Conservation (phyloP, 2,888 invertebrate genomes). For the Agrotis exclamationis region DNA sequence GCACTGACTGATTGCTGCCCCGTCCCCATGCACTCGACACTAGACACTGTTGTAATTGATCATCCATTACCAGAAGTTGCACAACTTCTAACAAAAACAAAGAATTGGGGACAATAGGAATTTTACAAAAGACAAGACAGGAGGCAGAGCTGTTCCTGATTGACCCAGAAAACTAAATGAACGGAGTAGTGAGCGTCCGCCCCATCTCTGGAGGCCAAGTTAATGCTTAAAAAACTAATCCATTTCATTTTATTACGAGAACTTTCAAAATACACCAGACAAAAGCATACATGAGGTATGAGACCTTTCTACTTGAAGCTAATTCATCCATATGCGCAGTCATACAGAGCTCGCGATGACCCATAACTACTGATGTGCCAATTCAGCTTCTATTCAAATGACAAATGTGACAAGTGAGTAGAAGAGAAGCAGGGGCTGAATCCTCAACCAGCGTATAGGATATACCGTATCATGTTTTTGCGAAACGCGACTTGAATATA, state of each 20-base stretch:
- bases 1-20: conserved; percentile 80
- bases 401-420: conserved; percentile 68
- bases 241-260: background rate
- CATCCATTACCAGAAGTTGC: conserved; percentile 32
- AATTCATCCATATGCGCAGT: background rate
- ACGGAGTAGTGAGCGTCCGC: background rate
- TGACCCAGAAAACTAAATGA: background rate
- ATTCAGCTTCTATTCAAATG: conserved; percentile 54
- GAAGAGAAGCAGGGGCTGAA: conserved; percentile 65
- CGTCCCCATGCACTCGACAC: conserved; percentile 67
- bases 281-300: background rate
- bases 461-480: conserved; percentile 60
- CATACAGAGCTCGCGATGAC: conserved; percentile 9
- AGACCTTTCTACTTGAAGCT: background rate
- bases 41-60: conserved; percentile 58
- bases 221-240: background rate
- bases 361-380: conserved; percentile 3
- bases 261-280: background rate
- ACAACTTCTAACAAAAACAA: conserved; percentile 9
- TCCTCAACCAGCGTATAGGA: conserved; percentile 63
- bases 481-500: conserved; percentile 69
- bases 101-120: background rate
- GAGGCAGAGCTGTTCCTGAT: background rate
- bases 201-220: background rate
- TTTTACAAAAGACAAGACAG: background rate